phyloP scores from a whole-genome alignment of 2,113 vertebrate genomes.

The Callaeas wilsoni region DNA sequence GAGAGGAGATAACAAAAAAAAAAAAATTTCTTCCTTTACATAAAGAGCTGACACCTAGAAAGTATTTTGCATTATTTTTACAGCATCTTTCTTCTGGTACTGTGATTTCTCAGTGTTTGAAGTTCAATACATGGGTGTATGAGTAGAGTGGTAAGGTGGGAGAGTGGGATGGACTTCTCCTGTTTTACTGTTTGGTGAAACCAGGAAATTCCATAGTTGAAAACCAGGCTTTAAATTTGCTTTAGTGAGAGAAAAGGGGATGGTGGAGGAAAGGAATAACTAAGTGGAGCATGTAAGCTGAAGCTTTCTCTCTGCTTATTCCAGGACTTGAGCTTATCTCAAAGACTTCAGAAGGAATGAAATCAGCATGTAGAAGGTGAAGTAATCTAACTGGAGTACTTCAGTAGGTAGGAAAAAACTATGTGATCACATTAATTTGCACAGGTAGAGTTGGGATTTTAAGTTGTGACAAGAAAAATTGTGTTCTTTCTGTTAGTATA shows the following conservation, averaged over 20 bases:
- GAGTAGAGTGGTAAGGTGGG: not conserved
- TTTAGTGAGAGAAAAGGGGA: not conserved
- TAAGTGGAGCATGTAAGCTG: not conserved
- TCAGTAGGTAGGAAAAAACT: constrained; percentile 32
- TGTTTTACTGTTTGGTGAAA: not conserved
- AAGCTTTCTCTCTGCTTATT: not conserved
- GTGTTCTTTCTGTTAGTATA: not conserved
- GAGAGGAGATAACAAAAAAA: not conserved
- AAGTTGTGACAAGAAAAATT: not conserved
- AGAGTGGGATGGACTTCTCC: not conserved
- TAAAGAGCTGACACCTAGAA: not conserved
- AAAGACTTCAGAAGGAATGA: not conserved
- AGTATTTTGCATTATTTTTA: not conserved
- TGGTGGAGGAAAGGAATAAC: not conserved
- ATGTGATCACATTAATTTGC: not conserved
- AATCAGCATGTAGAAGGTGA: not conserved
- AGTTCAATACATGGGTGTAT: not conserved
- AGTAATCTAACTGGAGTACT: not conserved
- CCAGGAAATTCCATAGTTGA: not conserved
- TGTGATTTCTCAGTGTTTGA: not conserved
- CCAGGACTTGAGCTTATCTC: not conserved
- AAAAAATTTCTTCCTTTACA: not conserved
- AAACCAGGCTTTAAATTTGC: not conserved
- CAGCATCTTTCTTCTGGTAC: not conserved
- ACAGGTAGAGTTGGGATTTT: not conserved